Conservation (phyloP, 1,140 invertebrate genomes). For the Orchestia grillus region DNA sequence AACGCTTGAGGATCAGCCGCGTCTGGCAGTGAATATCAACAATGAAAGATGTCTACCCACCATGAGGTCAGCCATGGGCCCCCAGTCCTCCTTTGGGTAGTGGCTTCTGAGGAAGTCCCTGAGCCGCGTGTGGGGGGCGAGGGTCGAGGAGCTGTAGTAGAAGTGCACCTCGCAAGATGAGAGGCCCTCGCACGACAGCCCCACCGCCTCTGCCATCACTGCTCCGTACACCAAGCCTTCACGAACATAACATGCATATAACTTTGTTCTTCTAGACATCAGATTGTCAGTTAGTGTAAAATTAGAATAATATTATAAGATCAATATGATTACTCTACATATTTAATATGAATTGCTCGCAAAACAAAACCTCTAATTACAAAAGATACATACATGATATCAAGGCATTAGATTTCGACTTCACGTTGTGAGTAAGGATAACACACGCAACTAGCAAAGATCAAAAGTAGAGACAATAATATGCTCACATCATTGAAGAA, state of each 20-base stretch:
- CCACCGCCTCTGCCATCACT: constrained; percentile 20
- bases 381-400: too few species aligned
- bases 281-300: too few species aligned
- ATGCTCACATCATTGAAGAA: too few species aligned
- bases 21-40: background rate
- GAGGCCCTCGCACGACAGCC: constrained; percentile 27
- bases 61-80: constrained; percentile 23
- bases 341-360: too few species aligned
- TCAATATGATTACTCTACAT: too few species aligned
- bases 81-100: constrained; percentile 12
- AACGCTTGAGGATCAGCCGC: background rate
- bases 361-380: too few species aligned
- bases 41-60: background rate
- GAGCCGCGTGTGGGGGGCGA: background rate
- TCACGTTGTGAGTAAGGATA: too few species aligned
- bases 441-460: too few species aligned
- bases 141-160: background rate
- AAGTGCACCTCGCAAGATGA: background rate
- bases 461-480: too few species aligned
- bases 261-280: background rate
- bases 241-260: background rate
- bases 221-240: constrained; percentile 45
- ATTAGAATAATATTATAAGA: too few species aligned
- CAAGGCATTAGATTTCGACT: too few species aligned
- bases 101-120: constrained; percentile 29